Evolutionary conservation across 2,113 vertebrate genomes (phyloP), one percentile per base, ranked within the genome.

Genomic region (Neofelis nebulosa): DNA sequence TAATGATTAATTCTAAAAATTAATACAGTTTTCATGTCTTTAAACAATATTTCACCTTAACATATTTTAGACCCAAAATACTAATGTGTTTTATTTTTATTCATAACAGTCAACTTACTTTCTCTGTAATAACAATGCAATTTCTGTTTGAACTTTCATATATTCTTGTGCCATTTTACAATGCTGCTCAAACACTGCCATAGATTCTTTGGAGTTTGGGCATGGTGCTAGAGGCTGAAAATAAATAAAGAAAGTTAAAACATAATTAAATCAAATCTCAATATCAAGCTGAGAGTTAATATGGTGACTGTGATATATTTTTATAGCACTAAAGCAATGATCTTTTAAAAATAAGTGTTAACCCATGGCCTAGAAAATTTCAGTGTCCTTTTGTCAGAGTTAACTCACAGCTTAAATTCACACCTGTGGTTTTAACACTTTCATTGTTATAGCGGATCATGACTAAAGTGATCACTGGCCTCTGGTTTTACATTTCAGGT

Each of bases 101-200:
- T 89, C 0, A 71, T 63, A 88, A 94, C 69, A 93, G 8, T 96
- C 57, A 82, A 99, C 99, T 99, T 99, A 99, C 99, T 99, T 99
- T 97, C 99, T 99, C 98, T 99, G 99, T 97, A 99, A 99, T 94
- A 99, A 99, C 98, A 99, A 99, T 78, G 99, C 99, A 38, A 99
- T 99, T 99, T 99, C 99, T 10, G 99, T 99, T 97, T 99, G 99
- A 89, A 99, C 99, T 99, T 99, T 99, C 99, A 99, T 99, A 98
- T 99, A 99, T 96, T 99, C 99, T 98, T 99, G 99, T 92, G 99
- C 99, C 99, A 99, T 99, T 99, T 99, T 99, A 99, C 99, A 99
- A 98, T 99, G 99, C 98, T 99, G 99, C 98, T 99, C 99, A 98
- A 99, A 99, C 96, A 99, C 99, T 91, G 99, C 99, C 99, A 99